These are phyloP conservation scores for Cremastinae sp. DNA, from an alignment of 2,888 invertebrate species.

Conservation along the genomic window DNA sequence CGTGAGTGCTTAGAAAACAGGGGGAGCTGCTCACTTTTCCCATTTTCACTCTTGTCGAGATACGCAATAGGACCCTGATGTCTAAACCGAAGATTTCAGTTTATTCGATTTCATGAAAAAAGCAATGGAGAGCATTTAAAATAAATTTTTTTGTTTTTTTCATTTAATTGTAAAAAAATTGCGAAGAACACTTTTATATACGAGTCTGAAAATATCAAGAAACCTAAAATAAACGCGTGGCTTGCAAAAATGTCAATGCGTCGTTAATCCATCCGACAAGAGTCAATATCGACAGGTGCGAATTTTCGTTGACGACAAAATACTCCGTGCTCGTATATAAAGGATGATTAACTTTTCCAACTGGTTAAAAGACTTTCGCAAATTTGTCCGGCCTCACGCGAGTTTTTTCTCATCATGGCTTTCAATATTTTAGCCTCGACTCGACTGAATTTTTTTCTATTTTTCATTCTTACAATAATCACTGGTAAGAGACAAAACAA, in stretches of 20 bases:
- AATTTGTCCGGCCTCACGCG: conserved; percentile 3
- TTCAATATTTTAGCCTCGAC: conserved; percentile 10
- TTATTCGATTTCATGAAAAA: conserved; percentile 64
- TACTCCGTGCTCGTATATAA: conserved; percentile 38
- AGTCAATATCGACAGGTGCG: conserved; percentile 48
- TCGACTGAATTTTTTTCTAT: neutral
- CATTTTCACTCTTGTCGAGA: too few relatives aligned
- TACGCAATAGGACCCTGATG: too few relatives aligned
- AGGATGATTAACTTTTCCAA: conserved; percentile 27
- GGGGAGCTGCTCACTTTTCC: too few relatives aligned
- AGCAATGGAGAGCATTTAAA: conserved; percentile 10
- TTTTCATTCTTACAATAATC: conserved; percentile 18
- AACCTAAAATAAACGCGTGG: conserved; percentile 1
- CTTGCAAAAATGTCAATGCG: conserved; percentile 4
- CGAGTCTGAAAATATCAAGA: neutral
- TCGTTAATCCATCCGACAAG: conserved; percentile 23
- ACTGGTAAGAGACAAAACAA: conserved; percentile 13
- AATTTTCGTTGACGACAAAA: neutral
- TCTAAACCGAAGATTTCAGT: conserved; percentile 71
- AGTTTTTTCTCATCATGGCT: conserved; percentile 18
- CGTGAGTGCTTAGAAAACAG: too few relatives aligned
- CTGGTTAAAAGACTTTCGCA: conserved; percentile 12
- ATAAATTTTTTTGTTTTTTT: neutral
- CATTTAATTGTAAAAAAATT: neutral
- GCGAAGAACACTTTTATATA: neutral